Conservation (phyloP, 2,113 vertebrate genomes). For the Phrynosoma platyrhinos region DNA sequence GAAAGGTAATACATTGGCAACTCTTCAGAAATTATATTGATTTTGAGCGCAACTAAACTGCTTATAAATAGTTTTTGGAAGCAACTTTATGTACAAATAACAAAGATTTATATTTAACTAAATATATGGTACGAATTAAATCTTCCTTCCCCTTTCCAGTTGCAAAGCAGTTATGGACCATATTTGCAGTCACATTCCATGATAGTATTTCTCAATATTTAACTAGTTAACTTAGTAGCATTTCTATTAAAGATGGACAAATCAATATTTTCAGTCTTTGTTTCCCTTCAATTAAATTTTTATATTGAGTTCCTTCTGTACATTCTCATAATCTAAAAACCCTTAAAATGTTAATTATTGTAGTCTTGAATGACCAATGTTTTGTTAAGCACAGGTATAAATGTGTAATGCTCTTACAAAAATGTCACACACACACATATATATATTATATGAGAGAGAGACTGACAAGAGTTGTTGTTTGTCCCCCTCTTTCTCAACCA, state of each 20-base stretch:
- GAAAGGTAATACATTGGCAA: conserved; percentile 80
- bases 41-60: conserved; percentile 85
- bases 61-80: conserved; percentile 88
- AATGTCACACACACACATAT: conserved; percentile 71
- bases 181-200: conserved; percentile 83
- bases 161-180: conserved; percentile 74
- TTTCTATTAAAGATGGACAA: conserved; percentile 78
- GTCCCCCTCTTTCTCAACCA: conserved; percentile 87
- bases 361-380: conserved; percentile 84
- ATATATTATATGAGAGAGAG: conserved; percentile 81
- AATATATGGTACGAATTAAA: conserved; percentile 85
- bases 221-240: conserved; percentile 78
- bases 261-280: conserved; percentile 76
- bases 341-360: conserved; percentile 81
- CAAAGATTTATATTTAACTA: conserved; percentile 91
- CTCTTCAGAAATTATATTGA: conserved; percentile 77
- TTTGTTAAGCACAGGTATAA: conserved; percentile 84
- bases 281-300: conserved; percentile 78
- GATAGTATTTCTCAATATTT: conserved; percentile 79
- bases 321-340: conserved; percentile 81
- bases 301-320: conserved; percentile 82
- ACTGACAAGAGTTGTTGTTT: conserved; percentile 73
- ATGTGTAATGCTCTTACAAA: conserved; percentile 82
- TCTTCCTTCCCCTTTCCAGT: conserved; percentile 73
- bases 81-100: conserved; percentile 88